A percentile compares a stretch with the other conserved stretches of the same genome.
Evolutionary conservation across 2,888 invertebrate genomes (phyloP).

Genomic region (Geophilus truncorum): DNA sequence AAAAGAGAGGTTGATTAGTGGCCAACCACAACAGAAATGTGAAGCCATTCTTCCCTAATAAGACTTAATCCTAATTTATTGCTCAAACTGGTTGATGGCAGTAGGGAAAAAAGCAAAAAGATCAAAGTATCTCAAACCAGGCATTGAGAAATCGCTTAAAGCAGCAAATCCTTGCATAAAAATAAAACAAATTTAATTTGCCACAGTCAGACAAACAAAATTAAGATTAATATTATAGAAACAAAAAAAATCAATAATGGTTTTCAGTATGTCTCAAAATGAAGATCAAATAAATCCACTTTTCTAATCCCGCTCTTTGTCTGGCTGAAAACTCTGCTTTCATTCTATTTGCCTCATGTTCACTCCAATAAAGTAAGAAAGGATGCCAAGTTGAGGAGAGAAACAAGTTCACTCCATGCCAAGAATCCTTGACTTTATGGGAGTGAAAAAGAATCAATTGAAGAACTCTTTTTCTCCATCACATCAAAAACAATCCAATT

Average conservation of each 20-base stretch:
- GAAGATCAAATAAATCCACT: neutral
- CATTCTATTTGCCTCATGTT: too few relatives aligned
- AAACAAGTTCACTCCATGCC: neutral
- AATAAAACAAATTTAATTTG: too few relatives aligned
- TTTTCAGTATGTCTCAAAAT: neutral
- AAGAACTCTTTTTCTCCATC: neutral
- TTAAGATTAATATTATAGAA: too few relatives aligned
- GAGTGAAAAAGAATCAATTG: neutral
- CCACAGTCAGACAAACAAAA: too few relatives aligned
- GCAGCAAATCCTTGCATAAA: too few relatives aligned
- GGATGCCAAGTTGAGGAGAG: neutral
- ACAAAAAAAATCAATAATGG: too few relatives aligned
- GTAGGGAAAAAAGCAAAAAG: neutral
- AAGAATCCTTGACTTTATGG: conserved; percentile 1
- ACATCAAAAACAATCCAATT: neutral
- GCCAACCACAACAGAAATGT: neutral
- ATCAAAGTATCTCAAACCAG: too few relatives aligned
- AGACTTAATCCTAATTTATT: neutral
- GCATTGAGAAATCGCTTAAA: too few relatives aligned
- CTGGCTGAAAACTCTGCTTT: too few relatives aligned
- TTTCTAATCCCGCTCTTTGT: conserved; percentile 5
- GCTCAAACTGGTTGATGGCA: neutral
- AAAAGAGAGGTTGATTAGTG: neutral
- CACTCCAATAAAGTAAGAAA: neutral
- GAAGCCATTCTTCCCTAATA: neutral